Evolutionary conservation across 2,888 invertebrate species (phyloP).

Genomic region (Sabatieria punctata): DNA sequence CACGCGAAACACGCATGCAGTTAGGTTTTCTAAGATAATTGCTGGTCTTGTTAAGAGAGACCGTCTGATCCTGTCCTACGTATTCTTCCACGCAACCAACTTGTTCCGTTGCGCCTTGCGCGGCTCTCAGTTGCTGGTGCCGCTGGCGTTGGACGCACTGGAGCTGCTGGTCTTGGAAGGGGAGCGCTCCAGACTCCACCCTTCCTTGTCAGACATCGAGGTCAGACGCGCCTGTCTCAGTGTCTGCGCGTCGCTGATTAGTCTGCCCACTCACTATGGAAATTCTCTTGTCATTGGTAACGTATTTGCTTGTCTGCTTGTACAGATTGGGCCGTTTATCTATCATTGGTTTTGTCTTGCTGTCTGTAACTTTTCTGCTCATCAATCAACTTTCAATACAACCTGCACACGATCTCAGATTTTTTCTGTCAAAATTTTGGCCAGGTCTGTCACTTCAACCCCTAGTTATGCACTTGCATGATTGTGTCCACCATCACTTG

Average conservation of each 20-base stretch:
- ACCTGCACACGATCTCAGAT: no score
- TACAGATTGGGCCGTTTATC: conserved; percentile 14
- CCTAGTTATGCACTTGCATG: no score
- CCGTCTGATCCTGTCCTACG: conserved; percentile 23
- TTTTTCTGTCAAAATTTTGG: no score
- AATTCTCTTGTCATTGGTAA: conserved; percentile 35
- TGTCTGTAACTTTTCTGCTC: no score
- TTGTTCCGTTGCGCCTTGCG: conserved; percentile 77
- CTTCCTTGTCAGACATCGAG: conserved; percentile 33
- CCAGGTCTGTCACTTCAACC: no score
- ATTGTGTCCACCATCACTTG: no score
- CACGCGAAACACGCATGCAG: no score
- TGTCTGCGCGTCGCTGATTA: conserved; percentile 69
- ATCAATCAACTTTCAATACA: no score
- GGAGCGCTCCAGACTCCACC: conserved; percentile 20
- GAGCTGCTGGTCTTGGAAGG: conserved; percentile 69
- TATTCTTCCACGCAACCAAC: conserved; percentile 40
- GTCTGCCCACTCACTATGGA: conserved; percentile 79
- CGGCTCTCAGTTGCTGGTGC: conserved; percentile 75
- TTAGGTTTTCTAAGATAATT: no score
- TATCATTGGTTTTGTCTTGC: not conserved
- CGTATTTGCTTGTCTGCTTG: no score
- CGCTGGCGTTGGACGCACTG: conserved; percentile 68
- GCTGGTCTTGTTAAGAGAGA: conserved; percentile 25
- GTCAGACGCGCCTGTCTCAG: conserved; percentile 78